Evolutionary conservation across 1,140 invertebrate genomes (phyloP).

Genomic region (Drosophila equinoxialis): DNA sequence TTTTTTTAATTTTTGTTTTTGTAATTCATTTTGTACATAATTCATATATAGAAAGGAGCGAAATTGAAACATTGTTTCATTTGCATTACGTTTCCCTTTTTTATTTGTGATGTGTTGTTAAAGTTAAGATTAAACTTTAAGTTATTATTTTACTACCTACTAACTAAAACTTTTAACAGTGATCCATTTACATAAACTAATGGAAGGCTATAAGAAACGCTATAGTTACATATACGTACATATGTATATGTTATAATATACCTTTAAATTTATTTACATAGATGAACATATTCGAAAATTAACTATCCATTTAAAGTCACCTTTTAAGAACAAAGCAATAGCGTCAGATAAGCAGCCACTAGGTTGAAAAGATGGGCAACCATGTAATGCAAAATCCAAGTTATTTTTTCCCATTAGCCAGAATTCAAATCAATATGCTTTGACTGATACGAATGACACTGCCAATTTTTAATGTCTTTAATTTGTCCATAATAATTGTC

Average conservation of each 20-base stretch:
- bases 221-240: conserved; percentile 24
- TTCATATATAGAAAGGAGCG: background rate
- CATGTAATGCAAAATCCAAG: no score
- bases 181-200: conserved; percentile 43
- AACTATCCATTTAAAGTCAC: background rate
- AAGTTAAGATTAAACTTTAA: conserved; percentile 45
- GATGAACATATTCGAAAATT: no score
- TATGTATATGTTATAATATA: conserved; percentile 10
- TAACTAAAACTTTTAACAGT: conserved; percentile 34
- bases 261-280: background rate
- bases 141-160: conserved; percentile 10
- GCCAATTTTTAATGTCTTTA: no score
- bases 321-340: background rate
- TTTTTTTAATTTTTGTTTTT: conserved; percentile 28
- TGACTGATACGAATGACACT: no score
- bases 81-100: background rate
- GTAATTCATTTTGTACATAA: conserved; percentile 39
- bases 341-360: no score
- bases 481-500: background rate
- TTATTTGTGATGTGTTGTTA: conserved; percentile 31
- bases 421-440: no score
- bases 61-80: background rate
- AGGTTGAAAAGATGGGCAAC: no score
- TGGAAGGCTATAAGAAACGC: background rate
- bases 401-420: no score